These are phyloP conservation scores for Epinephelus fuscoguttatus DNA, from an alignment of 2,113 vertebrate genomes.

Conservation along the genomic window DNA sequence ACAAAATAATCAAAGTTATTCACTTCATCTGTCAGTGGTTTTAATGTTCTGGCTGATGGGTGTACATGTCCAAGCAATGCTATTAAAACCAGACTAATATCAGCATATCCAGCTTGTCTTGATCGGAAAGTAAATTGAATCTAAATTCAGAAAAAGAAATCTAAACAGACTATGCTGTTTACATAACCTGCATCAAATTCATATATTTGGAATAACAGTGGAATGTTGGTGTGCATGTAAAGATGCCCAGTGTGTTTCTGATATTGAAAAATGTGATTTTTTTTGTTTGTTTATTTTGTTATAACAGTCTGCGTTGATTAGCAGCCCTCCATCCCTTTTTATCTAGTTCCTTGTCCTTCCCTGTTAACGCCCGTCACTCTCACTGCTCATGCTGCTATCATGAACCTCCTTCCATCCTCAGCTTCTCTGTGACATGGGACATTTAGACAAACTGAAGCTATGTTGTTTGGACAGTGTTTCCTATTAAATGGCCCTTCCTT, in stretches of 20 bases:
- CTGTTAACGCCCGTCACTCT: constrained; percentile 8
- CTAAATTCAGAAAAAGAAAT: no score
- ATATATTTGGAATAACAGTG: no score
- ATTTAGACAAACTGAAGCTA: constrained; percentile 74
- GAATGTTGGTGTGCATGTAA: no score
- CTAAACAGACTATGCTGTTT: no score
- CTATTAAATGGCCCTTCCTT: constrained; percentile 79
- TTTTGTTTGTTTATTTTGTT: not conserved
- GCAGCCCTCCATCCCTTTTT: constrained; percentile 18
- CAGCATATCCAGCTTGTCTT: no score
- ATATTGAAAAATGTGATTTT: not conserved
- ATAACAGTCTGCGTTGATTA: constrained; percentile 24
- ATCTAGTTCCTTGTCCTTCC: constrained; percentile 26
- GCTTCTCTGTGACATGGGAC: constrained; percentile 74
- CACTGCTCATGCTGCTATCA: constrained; percentile 40
- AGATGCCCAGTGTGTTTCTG: not conserved
- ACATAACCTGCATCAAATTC: no score
- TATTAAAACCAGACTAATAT: no score
- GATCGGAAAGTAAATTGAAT: no score
- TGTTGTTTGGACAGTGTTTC: constrained; percentile 82
- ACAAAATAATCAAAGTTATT: no score
- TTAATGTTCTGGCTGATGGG: no score
- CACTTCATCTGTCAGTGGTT: no score
- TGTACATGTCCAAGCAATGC: no score
- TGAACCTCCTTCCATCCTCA: constrained; percentile 54